phyloP scores from a whole-genome alignment of 2,888 invertebrate genomes.

The Ichneumon xanthorius region DNA sequence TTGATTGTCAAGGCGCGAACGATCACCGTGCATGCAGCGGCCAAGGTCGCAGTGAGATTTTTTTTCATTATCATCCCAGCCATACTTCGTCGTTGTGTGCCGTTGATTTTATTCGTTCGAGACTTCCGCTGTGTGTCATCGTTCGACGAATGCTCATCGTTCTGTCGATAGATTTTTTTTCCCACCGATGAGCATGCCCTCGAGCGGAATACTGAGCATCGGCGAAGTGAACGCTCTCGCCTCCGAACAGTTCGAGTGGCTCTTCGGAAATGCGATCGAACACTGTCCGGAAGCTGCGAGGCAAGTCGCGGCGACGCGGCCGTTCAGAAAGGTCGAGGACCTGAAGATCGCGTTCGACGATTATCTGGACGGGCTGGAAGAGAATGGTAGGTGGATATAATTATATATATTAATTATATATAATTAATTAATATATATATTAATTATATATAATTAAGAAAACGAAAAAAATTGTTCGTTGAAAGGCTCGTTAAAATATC shows the following conservation, averaged over 20 bases:
- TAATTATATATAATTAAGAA: too few relatives aligned
- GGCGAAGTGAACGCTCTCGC: slow-evolving; percentile 86
- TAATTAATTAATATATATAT: not conserved
- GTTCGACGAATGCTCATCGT: not conserved
- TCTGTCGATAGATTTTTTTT: not conserved
- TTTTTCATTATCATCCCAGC: slow-evolving; percentile 8
- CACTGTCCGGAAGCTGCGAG: slow-evolving; percentile 86
- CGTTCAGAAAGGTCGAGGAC: slow-evolving; percentile 85
- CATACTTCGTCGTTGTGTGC: not conserved
- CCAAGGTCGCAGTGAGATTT: slow-evolving; percentile 19
- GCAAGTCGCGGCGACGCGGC: slow-evolving; percentile 85
- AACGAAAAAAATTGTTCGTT: not conserved
- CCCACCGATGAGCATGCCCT: slow-evolving; percentile 60
- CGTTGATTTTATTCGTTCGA: not conserved
- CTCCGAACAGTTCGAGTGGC: slow-evolving; percentile 86
- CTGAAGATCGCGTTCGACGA: slow-evolving; percentile 86
- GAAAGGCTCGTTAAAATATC: not conserved
- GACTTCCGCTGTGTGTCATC: not conserved
- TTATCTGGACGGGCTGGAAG: slow-evolving; percentile 86
- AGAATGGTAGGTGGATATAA: slow-evolving; percentile 84
- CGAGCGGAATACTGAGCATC: slow-evolving; percentile 81
- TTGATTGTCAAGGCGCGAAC: not conserved
- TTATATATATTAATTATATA: not conserved
- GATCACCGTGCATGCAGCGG: not conserved
- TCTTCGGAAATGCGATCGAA: slow-evolving; percentile 89